Evolutionary conservation across 2,888 invertebrate species (phyloP), one percentile per base, ranked within the genome.

Genomic region (Helobdella robusta): DNA sequence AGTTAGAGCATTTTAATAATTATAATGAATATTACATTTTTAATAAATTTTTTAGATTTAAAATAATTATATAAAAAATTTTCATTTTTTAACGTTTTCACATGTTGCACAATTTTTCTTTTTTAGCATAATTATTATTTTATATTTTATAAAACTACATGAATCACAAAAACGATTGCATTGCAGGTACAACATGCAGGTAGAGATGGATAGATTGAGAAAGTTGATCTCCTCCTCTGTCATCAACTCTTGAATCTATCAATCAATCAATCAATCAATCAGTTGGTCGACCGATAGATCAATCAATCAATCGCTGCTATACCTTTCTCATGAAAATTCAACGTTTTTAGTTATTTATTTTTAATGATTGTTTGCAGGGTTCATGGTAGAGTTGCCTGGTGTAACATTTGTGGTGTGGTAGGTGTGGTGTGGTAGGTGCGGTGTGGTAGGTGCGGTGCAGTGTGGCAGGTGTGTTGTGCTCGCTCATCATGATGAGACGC

Each of bases 141-240:
- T 11, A 40, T 15, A n/a, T 40, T n/a, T 15, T 11, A n/a, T 40
- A 15, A 40, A 40, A 40, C 8, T 11, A 40, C 8, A n/a, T n/a
- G 44, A 40, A 40, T 40, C n/a, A n/a, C 11, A n/a, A n/a, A n/a
- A n/a, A n/a, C n/a, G n/a, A n/a, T n/a, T n/a, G n/a, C n/a, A n/a
- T n/a, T n/a, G n/a, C n/a, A n/a, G n/a, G 60, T 72, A 78, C 36
- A 75, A 73, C 64, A 75, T 79, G 48, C 78, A 81, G 73, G 78
- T 80, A n/a, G 60, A 75, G 76, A 68, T 66, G n/a, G 66, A 66
- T n/a, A 54, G 66, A 40, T 34, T 66, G 20, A 66, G 64, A 28
- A 63, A 64, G 30, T 30, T 66, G 40, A 25, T 66, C 23, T n/a
- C 62, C 2, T 62, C 62, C 5, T 62, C 46, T 44, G 40, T 36